Conservation (phyloP, 2,113 vertebrate species). For the Prionailurus bengalensis region DNA sequence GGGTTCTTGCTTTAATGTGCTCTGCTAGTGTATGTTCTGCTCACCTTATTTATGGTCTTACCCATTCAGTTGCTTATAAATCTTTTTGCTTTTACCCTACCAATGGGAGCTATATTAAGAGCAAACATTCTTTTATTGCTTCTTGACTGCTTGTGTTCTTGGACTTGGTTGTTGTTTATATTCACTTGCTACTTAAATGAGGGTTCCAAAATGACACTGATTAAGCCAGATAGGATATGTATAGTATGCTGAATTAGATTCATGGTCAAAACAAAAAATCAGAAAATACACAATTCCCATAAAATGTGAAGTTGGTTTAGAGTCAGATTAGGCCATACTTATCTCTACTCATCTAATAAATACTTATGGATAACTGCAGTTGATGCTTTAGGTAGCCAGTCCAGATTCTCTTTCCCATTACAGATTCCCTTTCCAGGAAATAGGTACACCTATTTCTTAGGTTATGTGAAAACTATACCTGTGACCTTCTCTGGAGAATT, state of each 20-base stretch:
- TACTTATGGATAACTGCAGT: background rate
- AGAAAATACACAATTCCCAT: background rate
- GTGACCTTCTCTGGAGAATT: background rate
- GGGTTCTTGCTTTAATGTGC: background rate
- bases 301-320: slow-evolving; percentile 17
- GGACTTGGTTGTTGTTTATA: slow-evolving; percentile 23
- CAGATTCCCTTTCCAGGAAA: background rate
- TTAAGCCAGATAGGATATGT: slow-evolving; percentile 7
- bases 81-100: background rate
- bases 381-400: background rate
- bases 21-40: background rate
- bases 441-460: background rate
- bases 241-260: background rate
- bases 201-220: slow-evolving; percentile 13
- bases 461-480: background rate
- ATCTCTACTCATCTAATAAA: background rate
- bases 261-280: background rate
- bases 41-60: background rate
- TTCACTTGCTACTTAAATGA: slow-evolving; percentile 46
- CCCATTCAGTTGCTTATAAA: background rate
- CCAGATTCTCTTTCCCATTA: background rate
- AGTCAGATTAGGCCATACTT: background rate
- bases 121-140: background rate
- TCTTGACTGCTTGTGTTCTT: slow-evolving; percentile 31
- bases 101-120: background rate